Conservation (phyloP, 2,888 invertebrate genomes). For the Spialia ferax region DNA sequence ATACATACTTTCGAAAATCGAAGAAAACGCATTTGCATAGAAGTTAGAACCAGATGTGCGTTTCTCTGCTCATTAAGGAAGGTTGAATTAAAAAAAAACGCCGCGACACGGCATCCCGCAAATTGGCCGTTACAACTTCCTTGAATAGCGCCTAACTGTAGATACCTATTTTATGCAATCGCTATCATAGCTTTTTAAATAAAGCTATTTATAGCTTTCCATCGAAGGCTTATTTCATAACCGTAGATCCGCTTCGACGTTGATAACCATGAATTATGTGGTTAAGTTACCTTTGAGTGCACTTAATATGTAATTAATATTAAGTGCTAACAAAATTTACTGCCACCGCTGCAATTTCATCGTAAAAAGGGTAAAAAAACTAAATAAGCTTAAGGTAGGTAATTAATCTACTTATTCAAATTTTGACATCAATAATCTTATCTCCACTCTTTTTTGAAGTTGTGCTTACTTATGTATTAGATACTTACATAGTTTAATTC, state of each 20-base stretch:
- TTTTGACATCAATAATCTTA: no score
- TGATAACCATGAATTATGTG: conserved; percentile 27
- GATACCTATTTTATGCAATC: conserved; percentile 75
- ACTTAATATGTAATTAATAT: conserved; percentile 13
- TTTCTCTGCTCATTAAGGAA: conserved; percentile 80
- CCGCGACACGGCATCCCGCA: conserved; percentile 55
- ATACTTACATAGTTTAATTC: no score
- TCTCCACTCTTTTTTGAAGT: no score
- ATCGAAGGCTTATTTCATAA: conserved; percentile 30
- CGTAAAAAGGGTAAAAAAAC: not conserved
- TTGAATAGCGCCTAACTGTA: conserved; percentile 60
- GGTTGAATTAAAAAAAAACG: conserved; percentile 54
- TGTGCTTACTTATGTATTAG: no score
- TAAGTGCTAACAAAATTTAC: not conserved
- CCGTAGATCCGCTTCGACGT: conserved; percentile 30
- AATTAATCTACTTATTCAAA: no score
- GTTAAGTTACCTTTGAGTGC: conserved; percentile 13
- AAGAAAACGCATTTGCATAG: conserved; percentile 78
- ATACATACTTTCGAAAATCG: conserved; percentile 69
- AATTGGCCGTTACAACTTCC: conserved; percentile 76
- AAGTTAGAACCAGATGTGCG: conserved; percentile 62
- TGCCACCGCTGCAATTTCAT: not conserved
- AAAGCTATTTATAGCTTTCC: conserved; percentile 37
- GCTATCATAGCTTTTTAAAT: conserved; percentile 49
- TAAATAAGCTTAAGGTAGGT: not conserved